Evolutionary conservation across 1,140 invertebrate genomes (phyloP), one percentile per base, ranked within the genome.

Genomic region (Drosophila quadrilineata): DNA sequence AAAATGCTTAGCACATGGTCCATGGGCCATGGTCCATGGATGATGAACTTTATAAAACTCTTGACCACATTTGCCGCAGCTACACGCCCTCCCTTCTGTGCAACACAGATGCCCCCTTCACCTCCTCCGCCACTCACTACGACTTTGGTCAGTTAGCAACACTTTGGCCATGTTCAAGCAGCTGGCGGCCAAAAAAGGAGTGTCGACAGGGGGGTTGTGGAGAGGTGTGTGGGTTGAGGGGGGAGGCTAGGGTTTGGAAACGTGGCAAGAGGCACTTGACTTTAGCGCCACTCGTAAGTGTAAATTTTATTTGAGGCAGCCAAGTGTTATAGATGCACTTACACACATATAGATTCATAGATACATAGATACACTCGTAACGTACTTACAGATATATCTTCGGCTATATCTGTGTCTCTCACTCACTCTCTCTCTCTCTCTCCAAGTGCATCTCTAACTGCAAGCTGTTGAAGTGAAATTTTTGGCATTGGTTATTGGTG

Each of bases 221-320:
- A 35, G 19, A 38, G 29, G 12, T 9, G 10, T 21, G 35, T 6
- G 35, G n/a, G 16, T 3, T 24, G 24, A 26, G 9, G n/a, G 40
- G 5, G 6, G 10, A n/a, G 24, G 28, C 41, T n/a, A 16, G 3
- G 6, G 9, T 6, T 12, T 22, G 17, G 14, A 45, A 8, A 19
- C 4, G 45, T 31, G 35, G 63, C 24, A 16, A 14, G 26, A 16
- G 31, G 22, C 73, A 70, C 77, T 82, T 71, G 77, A 84, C 77
- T 82, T 82, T 84, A 82, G 77, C 77, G 77, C 77, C 77, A 82
- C 77, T 84, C 84, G 77, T 73, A 84, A 82, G 77, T 82, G 77
- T 82, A 82, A 76, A 84, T 82, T 82, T 82, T 82, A 82, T 82
- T 82, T 84, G 69, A 82, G 69, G 73, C 73, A 84, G 43, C 59